phyloP scores from a whole-genome alignment of 2,888 invertebrate genomes.

The Euphydryas editha region DNA sequence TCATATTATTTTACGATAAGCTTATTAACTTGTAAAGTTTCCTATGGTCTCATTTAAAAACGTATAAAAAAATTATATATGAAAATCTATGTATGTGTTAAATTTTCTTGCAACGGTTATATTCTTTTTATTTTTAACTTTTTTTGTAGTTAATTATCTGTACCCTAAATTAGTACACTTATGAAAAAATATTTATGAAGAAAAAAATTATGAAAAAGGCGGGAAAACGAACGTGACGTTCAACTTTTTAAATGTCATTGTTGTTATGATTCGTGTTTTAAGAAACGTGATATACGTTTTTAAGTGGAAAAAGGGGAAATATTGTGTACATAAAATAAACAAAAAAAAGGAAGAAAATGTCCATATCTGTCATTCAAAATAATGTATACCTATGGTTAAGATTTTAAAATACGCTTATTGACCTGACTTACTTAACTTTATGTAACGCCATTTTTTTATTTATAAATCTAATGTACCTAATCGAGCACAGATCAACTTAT shows the following conservation, averaged over 20 bases:
- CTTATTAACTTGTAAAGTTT: no score
- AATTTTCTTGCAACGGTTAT: neutral
- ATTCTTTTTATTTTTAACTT: neutral
- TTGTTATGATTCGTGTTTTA: slow-evolving; percentile 22
- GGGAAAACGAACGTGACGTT: neutral
- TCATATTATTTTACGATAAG: no score
- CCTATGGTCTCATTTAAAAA: no score
- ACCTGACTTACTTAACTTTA: neutral
- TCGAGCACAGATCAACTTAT: no score
- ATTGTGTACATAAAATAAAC: slow-evolving; percentile 14
- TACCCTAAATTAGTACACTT: no score
- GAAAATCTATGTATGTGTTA: no score
- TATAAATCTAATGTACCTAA: no score
- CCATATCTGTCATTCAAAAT: slow-evolving; percentile 40
- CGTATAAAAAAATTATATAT: no score
- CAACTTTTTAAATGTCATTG: slow-evolving; percentile 10
- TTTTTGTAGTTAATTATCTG: no score
- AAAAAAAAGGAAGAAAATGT: slow-evolving; percentile 35
- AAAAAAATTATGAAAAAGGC: no score
- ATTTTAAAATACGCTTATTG: slow-evolving; percentile 40
- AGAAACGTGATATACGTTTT: slow-evolving; percentile 19
- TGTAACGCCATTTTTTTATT: neutral
- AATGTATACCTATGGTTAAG: slow-evolving; percentile 29
- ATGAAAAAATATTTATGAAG: no score
- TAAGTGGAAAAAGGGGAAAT: neutral